Base-by-base conservation (phyloP, 1,140 invertebrate genomes). In the Drosophila tsacasi region DNA sequence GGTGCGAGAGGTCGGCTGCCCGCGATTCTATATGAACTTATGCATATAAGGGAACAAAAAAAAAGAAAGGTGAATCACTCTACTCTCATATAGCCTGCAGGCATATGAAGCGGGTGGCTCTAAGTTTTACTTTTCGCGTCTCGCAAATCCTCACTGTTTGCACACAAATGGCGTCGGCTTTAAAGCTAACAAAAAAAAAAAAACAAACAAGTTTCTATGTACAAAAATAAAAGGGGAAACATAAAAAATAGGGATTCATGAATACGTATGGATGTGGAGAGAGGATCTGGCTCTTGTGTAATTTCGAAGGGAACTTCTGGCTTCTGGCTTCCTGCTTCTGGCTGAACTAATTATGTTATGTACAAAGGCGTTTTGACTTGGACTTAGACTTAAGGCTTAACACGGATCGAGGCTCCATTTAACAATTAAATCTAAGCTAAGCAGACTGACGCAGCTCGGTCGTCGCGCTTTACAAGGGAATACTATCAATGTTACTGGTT, bases 91-190 rank as follows among this genome's bases (percentile, higher is more conserved):
- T 71, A 60, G 21, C 13, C 19, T 37, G 19, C 32, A 23, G 23
- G 32, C 30, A 60, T 44, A 46, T 61, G 27, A 21, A 27, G 58
- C 15, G 50, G 68, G 23, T 54, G 46, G 30, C 71, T 62, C 35
- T 54, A 74, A 74, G 72, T 76, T 79, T 80, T 46, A 75, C 63
- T 74, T 73, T 69, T 71, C 66, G 62, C 61, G 35, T 69, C 66
- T 77, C 72, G 74, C 80, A 63, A 60, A 72, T 81, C 67, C 54
- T 60, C 35, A 42, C 35, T 25, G 37, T 60, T 73, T 73, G 42
- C 52, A 42, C 69, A 73, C 54, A 76, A 85, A 85, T 85, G 82
- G 82, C 82, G 73, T 55, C 61, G 63, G 78, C 82, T 47, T 84
- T 84, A 84, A 66, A 74, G 82, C 81, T 76, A 83, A 49, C 30